These are phyloP conservation scores for Nyctibius bracteatus DNA, from an alignment of 2,113 vertebrate genomes.

Conservation along the genomic window DNA sequence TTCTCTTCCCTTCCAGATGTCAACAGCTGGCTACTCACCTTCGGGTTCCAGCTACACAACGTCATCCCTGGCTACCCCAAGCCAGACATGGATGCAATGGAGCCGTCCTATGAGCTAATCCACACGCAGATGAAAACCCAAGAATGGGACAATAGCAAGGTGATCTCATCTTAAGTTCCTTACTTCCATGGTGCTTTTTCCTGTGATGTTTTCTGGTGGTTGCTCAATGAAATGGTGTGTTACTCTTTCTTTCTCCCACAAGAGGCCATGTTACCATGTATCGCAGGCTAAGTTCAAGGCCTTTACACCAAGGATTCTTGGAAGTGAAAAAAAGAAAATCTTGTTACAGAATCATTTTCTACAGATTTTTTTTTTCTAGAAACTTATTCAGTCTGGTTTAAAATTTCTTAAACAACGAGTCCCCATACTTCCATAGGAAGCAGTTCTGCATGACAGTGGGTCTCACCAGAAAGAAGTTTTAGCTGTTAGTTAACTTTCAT, in stretches of 20 bases:
- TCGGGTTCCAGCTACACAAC: conserved; percentile 97
- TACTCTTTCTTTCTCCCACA: neutral
- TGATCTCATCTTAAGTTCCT: conserved; percentile 48
- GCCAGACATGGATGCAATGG: conserved; percentile 86
- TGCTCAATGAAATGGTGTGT: neutral
- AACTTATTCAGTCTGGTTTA: neutral
- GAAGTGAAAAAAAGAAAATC: neutral
- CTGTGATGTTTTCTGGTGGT: neutral
- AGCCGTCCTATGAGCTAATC: conserved; percentile 91
- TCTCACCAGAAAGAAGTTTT: neutral
- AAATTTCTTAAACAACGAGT: neutral
- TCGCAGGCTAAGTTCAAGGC: neutral
- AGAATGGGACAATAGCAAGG: conserved; percentile 98
- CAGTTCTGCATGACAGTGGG: neutral
- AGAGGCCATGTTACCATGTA: neutral
- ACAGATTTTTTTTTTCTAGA: neutral
- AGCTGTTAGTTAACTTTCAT: neutral
- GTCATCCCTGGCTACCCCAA: conserved; percentile 96
- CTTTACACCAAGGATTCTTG: neutral
- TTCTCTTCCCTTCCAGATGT: conserved; percentile 82
- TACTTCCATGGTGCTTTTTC: neutral
- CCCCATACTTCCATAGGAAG: neutral
- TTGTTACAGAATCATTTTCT: neutral
- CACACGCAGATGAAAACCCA: conserved; percentile 96
- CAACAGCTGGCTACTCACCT: conserved; percentile 98